These are phyloP conservation scores for Melanophora roralis DNA, from an alignment of 2,888 invertebrate genomes.

Conservation along the genomic window DNA sequence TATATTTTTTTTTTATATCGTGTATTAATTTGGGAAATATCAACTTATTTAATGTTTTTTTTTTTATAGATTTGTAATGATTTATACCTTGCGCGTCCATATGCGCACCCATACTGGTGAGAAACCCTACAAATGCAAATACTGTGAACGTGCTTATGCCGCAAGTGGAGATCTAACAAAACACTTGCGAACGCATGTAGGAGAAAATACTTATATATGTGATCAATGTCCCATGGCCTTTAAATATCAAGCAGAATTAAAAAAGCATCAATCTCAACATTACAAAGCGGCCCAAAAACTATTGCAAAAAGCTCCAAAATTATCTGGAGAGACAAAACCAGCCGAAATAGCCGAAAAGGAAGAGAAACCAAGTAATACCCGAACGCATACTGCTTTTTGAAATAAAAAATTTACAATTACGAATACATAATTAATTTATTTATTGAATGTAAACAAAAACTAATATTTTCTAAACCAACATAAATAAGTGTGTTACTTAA, in stretches of 20 bases:
- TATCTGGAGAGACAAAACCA: conserved; percentile 78
- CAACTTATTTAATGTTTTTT: neutral
- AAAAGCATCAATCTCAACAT: conserved; percentile 67
- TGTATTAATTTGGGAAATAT: no score
- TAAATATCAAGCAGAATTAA: conserved; percentile 67
- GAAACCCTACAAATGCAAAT: no score
- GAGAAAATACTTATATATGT: conserved; percentile 79
- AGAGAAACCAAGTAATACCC: no score
- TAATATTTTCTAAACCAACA: no score
- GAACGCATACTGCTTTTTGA: no score
- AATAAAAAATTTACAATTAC: no score
- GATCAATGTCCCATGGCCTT: conserved; percentile 68
- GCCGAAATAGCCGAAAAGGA: conserved; percentile 78
- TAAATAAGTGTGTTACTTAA: no score
- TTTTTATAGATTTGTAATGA: conserved; percentile 78
- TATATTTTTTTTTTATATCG: no score
- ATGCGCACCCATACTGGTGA: conserved; percentile 29
- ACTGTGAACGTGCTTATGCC: conserved; percentile 76
- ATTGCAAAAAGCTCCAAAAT: conserved; percentile 77
- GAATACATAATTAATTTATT: no score
- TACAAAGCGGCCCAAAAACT: conserved; percentile 61
- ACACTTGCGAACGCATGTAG: conserved; percentile 79
- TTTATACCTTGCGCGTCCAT: conserved; percentile 80
- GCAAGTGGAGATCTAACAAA: conserved; percentile 71
- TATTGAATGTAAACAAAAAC: no score